Percentiles rank a stretch among this genome's conserved stretches.
phyloP scores from a whole-genome alignment of 2,797 vertebrate genomes.

The Lophius americanus region DNA sequence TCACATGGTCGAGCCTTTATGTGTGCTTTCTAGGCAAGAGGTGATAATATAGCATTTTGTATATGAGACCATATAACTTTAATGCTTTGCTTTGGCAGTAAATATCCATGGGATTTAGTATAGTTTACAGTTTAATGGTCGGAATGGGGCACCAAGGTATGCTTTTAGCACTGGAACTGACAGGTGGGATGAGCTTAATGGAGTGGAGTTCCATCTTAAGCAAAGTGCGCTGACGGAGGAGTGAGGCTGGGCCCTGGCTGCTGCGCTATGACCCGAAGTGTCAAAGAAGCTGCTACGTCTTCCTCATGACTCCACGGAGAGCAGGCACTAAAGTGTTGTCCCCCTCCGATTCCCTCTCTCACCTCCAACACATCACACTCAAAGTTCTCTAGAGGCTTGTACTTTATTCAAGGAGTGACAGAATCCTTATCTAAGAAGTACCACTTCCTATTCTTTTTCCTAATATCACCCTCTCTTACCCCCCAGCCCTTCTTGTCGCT shows the following conservation, averaged over 20 bases:
- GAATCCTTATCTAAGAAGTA: conserved; percentile 34
- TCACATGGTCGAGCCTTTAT: conserved; percentile 30
- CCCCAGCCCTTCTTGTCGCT: conserved; percentile 8
- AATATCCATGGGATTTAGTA: conserved; percentile 56
- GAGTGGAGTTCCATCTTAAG: conserved; percentile 58
- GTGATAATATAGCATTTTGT: conserved; percentile 57
- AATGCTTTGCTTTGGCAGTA: conserved; percentile 56
- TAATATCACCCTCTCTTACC: conserved; percentile 28
- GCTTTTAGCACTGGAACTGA: conserved; percentile 66
- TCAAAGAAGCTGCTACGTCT: conserved; percentile 46
- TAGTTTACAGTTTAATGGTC: conserved; percentile 61
- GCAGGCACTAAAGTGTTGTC: conserved; percentile 16
- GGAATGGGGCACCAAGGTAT: conserved; percentile 60
- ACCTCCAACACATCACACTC: conserved; percentile 2
- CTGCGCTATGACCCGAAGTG: conserved; percentile 49
- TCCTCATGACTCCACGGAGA: conserved; percentile 42
- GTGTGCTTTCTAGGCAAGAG: conserved; percentile 19
- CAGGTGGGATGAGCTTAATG: conserved; percentile 56
- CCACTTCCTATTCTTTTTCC: conserved; percentile 34
- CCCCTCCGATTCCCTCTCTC: conserved; percentile 8
- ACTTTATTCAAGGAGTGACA: conserved; percentile 20
- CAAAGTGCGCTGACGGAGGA: conserved; percentile 48
- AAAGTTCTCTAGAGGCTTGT: too few relatives aligned
- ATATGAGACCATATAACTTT: conserved; percentile 56
- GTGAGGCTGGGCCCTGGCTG: conserved; percentile 27